Base-by-base conservation (phyloP, 2,797 vertebrate species). In the Coranthus polyacanthus region DNA sequence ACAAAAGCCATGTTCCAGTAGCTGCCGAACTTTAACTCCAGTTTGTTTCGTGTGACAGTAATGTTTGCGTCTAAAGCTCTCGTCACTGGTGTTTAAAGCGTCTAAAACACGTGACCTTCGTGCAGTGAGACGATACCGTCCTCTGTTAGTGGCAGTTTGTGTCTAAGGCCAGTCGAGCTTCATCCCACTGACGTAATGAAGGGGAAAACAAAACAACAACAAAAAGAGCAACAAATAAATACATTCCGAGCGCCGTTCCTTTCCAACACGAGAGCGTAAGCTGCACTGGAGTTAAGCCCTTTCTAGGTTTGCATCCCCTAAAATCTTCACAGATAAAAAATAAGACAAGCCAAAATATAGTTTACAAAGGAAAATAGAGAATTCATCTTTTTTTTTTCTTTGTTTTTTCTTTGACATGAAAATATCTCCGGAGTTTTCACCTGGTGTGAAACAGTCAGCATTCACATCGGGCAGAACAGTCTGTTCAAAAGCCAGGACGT, bases 211-310 rank as follows among this genome's bases (percentile, higher is more conserved):
- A 32, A 22, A 41, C 56, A 57, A 16, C 3, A 26, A 39, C 12
- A 15, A 32, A 21, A 44, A 59, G 52, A 60, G 53, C 34, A 44
- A 68, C 44, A 76, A 45, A 74, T 46, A 62, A 72, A 75, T 83
- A 90, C 89, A 91, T 90, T 88, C 78, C 45, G 68, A 86, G 70
- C 50, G 63, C 77, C 51, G 38, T 80, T 86, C 79, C 50, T 81
- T 91, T 84, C 84, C 72, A 92, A 88, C 75, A 89, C 42, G 41
- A 80, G 84, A 88, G 72, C 81, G 64, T 84, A 90, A 92, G 88
- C 86, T 92, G 90, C 88, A 86, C 87, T 82, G 73, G 83, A 92
- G 79, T 83, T n/a, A 90, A 93, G 91, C 91, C 91, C 92, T 93
- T 92, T 92, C 88, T 88, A 72, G 79, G 76, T 91, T 91, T 90